phyloP scores from a whole-genome alignment of 1,140 invertebrate genomes.

The Neodiprion virginianus region DNA sequence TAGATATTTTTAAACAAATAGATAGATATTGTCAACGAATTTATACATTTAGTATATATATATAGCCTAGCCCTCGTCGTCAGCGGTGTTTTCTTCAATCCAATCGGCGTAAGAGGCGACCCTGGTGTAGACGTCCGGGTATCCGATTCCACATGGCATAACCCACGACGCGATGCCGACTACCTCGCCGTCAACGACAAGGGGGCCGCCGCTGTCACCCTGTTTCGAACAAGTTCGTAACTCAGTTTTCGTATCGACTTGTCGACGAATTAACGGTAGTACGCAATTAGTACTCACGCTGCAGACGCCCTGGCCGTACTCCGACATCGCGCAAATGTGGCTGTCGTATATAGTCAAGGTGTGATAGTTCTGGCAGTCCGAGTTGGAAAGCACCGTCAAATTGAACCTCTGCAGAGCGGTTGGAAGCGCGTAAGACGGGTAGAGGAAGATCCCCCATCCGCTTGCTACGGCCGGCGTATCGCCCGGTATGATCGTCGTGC shows the following conservation, averaged over 20 bases:
- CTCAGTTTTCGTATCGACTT: neutral
- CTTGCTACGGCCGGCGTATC: conserved; percentile 15
- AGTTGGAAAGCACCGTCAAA: conserved; percentile 22
- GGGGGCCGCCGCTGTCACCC: conserved; percentile 66
- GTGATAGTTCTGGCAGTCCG: conserved; percentile 22
- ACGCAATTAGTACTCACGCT: conserved; percentile 20
- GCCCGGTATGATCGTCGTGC: conserved; percentile 12
- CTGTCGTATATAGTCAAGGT: conserved; percentile 20
- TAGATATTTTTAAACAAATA: too few species aligned
- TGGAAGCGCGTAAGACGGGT: conserved; percentile 8
- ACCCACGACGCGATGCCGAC: conserved; percentile 68
- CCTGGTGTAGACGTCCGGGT: conserved; percentile 66
- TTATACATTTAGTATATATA: too few species aligned
- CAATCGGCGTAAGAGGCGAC: conserved; percentile 56
- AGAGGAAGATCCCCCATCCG: conserved; percentile 26
- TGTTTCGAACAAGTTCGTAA: conserved; percentile 31
- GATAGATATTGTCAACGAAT: too few species aligned
- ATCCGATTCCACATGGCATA: conserved; percentile 63
- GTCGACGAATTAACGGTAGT: neutral
- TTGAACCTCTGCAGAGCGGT: conserved; percentile 21
- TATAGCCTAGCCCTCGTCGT: too few species aligned
- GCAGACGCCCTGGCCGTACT: conserved; percentile 27
- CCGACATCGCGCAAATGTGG: conserved; percentile 29
- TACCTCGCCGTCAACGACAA: conserved; percentile 50
- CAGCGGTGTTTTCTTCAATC: conserved; percentile 32